Conservation (phyloP, 2,797 vertebrate species). For the Diglossa cyanea region DNA sequence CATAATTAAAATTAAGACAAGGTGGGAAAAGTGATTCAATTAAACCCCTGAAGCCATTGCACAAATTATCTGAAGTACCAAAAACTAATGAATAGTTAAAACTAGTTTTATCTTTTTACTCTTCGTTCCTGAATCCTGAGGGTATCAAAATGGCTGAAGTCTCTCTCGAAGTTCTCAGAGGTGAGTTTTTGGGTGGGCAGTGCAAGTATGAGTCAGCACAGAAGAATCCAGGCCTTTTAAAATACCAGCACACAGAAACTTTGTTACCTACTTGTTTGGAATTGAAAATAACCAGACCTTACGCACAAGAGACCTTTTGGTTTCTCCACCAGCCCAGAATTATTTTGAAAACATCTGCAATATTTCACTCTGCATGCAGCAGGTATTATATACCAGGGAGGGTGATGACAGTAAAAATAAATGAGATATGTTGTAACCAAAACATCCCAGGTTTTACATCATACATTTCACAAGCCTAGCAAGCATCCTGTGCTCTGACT, state of each 20-base stretch:
- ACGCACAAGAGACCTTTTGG: constrained; percentile 49
- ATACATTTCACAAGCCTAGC: constrained; percentile 62
- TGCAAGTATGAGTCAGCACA: background rate
- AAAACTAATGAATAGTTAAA: constrained; percentile 77
- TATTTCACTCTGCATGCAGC: constrained; percentile 65
- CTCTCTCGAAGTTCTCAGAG: constrained; percentile 13
- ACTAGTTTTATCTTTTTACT: constrained; percentile 68
- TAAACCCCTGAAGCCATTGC: constrained; percentile 76
- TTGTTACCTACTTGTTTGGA: constrained; percentile 45
- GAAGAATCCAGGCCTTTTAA: constrained; percentile 53
- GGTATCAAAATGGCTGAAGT: constrained; percentile 22
- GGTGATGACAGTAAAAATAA: constrained; percentile 74
- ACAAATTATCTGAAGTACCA: constrained; percentile 75
- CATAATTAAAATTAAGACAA: constrained; percentile 81
- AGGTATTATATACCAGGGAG: constrained; percentile 64
- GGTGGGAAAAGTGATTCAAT: constrained; percentile 77
- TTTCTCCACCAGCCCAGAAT: constrained; percentile 50
- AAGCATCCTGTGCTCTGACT: constrained; percentile 61
- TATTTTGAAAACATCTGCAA: constrained; percentile 74
- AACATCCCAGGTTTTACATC: constrained; percentile 69
- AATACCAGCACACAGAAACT: constrained; percentile 52
- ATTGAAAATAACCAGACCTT: constrained; percentile 67
- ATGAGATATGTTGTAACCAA: constrained; percentile 69
- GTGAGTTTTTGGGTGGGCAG: constrained; percentile 56
- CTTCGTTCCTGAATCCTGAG: constrained; percentile 54